Conservation (phyloP, 1,140 invertebrate genomes). For the Drosophila nikananu region DNA sequence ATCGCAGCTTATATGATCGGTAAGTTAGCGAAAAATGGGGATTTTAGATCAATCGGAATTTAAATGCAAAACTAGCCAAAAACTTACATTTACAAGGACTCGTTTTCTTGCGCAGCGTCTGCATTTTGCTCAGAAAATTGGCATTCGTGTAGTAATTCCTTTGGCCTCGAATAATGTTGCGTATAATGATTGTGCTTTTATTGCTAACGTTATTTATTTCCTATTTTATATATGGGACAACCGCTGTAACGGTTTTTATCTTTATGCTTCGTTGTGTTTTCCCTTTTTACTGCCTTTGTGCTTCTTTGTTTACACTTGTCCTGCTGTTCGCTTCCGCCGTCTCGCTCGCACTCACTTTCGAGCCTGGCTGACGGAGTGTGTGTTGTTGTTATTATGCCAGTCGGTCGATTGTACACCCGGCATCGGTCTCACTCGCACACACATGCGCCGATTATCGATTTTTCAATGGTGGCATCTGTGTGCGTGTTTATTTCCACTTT, state of each 20-base stretch:
- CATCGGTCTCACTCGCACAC: slow-evolving; percentile 33
- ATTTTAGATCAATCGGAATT: background rate
- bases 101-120: slow-evolving; percentile 94
- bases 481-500: slow-evolving; percentile 49
- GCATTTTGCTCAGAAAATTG: slow-evolving; percentile 87
- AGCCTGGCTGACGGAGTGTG: slow-evolving; percentile 1
- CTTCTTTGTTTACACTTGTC: slow-evolving; percentile 55
- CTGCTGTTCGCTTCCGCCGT: slow-evolving; percentile 16
- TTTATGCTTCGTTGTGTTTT: slow-evolving; percentile 19
- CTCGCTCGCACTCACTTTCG: slow-evolving; percentile 3
- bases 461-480: slow-evolving; percentile 65
- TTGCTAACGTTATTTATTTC: slow-evolving; percentile 8
- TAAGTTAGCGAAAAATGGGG: too few species aligned
- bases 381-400: slow-evolving; percentile 58
- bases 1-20: slow-evolving; percentile 1
- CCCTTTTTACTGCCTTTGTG: slow-evolving; percentile 18
- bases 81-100: slow-evolving; percentile 95
- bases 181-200: slow-evolving; percentile 44
- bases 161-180: slow-evolving; percentile 68
- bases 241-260: background rate
- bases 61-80: background rate
- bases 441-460: slow-evolving; percentile 65
- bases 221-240: slow-evolving; percentile 7
- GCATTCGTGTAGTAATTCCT: slow-evolving; percentile 67
- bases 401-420: slow-evolving; percentile 64